Evolutionary conservation across 1,140 invertebrate genomes (phyloP), one percentile per base, ranked within the genome.

Genomic region (Cheumatopsyche charites): DNA sequence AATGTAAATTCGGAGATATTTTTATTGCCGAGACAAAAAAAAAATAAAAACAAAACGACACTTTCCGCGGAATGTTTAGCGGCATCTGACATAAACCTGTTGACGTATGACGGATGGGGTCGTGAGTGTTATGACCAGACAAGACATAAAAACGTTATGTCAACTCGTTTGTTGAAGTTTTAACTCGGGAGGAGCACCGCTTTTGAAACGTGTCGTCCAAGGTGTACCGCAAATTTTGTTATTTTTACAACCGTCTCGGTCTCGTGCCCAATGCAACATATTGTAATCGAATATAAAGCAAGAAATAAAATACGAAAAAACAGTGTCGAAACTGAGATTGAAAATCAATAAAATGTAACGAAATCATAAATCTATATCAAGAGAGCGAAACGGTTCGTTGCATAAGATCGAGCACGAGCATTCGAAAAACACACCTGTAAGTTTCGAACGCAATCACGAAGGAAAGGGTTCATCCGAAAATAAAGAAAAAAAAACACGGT

Each of bases 91-190:
- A 63, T 63, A 63, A 63, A 63, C 62, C 41, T 42, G 29, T 43
- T 63, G 55, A 58, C 21, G 19, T 63, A 17, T 63, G 62, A 63
- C 62, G 29, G 29, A 26, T 19, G 15, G 25, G 29, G 11, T 17
- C 13, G 25, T 12, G 13, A 4, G 36, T 29, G 42, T 63, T 63
- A 42, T 42, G 15, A 42, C 15, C 62, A 42, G 29, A 43, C 29
- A 42, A 42, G 15, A 36, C 62, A 42, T 63, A 63, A 63, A 63
- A 63, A 63, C 13, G 15, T 63, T 43, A 62, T 62, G 58, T 62
- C 58, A 36, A 36, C 29, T 41, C 29, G 13, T 41, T 63, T 63
- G 62, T 42, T 25, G 17, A 63, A 42, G n/a, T 43, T 63, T 21
- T 63, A 43, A 58, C 23, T 23, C 52, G 52, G 4, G 23, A 2